Evolutionary conservation across 2,888 invertebrate genomes (phyloP).

Genomic region (Drosophila algonquin): DNA sequence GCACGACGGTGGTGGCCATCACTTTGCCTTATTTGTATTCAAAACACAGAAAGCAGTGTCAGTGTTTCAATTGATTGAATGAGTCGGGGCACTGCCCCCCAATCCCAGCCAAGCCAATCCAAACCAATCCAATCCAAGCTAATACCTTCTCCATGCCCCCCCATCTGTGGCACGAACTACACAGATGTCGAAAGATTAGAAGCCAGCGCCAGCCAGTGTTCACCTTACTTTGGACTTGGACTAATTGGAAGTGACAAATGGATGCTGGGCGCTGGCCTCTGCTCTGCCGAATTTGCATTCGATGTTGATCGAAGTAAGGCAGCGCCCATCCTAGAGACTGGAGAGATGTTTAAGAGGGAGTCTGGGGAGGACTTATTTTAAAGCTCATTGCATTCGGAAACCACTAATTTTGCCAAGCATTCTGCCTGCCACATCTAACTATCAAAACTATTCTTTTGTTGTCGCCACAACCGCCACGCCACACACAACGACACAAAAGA

Average conservation of each 20-base stretch:
- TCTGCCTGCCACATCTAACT: slow-evolving; percentile 40
- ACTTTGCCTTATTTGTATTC: slow-evolving; percentile 76
- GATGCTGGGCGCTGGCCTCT: slow-evolving; percentile 9
- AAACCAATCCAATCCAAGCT: too few species aligned
- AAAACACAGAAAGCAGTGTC: slow-evolving; percentile 57
- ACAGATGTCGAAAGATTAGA: slow-evolving; percentile 37
- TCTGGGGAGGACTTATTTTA: slow-evolving; percentile 12
- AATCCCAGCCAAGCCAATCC: too few species aligned
- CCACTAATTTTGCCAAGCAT: slow-evolving; percentile 55
- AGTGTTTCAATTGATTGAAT: slow-evolving; percentile 75
- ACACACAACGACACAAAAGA: slow-evolving; percentile 13
- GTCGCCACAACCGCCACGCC: neutral
- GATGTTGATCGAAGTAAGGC: neutral
- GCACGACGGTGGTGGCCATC: slow-evolving; percentile 53
- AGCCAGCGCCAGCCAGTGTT: slow-evolving; percentile 19
- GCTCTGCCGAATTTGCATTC: slow-evolving; percentile 21
- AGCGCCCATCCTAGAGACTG: neutral
- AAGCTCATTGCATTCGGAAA: slow-evolving; percentile 44
- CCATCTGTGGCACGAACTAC: neutral
- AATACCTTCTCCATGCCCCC: neutral
- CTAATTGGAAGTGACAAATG: slow-evolving; percentile 53
- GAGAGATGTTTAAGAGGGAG: slow-evolving; percentile 2
- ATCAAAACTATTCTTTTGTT: slow-evolving; percentile 37
- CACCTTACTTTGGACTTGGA: slow-evolving; percentile 22
- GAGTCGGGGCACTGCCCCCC: slow-evolving; percentile 32